Percentiles rank a stretch among this genome's conserved stretches.
phyloP scores from a whole-genome alignment of 2,797 vertebrate species.

The Petrocephalus schoutedeni region DNA sequence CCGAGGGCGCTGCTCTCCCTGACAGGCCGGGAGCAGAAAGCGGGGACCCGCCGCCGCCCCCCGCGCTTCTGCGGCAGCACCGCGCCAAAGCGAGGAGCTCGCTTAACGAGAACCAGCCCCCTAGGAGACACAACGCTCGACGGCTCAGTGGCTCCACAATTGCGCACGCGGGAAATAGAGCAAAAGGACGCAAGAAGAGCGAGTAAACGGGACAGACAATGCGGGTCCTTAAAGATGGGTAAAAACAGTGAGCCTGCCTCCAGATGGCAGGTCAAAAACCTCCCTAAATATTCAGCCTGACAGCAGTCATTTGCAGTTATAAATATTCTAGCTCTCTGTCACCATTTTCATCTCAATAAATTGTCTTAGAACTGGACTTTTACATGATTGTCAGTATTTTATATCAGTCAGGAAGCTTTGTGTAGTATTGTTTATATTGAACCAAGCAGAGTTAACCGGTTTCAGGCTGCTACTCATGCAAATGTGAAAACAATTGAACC shows the following conservation, averaged over 20 bases:
- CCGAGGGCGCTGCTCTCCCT: not conserved
- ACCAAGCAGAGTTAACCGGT: not conserved
- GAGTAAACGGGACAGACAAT: slow-evolving; percentile 22
- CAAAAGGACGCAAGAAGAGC: slow-evolving; percentile 27
- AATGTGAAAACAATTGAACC: not conserved
- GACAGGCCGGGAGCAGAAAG: not conserved
- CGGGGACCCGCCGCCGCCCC: not conserved
- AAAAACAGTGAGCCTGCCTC: not conserved
- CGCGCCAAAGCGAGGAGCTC: not conserved
- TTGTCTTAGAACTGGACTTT: not conserved
- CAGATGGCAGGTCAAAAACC: not conserved
- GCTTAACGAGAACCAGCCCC: not conserved
- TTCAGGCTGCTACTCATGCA: not conserved
- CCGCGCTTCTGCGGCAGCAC: not conserved
- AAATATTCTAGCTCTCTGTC: not conserved
- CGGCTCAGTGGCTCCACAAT: not conserved
- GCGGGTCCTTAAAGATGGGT: slow-evolving; percentile 29
- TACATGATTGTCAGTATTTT: not conserved
- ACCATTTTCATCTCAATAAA: not conserved
- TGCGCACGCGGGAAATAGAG: not conserved
- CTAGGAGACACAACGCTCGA: not conserved
- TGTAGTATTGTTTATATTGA: not conserved
- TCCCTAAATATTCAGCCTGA: not conserved
- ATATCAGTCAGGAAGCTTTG: not conserved
- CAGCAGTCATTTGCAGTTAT: not conserved